Evolutionary conservation across 2,113 vertebrate species (phyloP).

Genomic region (Pseudorectes ferrugineus): DNA sequence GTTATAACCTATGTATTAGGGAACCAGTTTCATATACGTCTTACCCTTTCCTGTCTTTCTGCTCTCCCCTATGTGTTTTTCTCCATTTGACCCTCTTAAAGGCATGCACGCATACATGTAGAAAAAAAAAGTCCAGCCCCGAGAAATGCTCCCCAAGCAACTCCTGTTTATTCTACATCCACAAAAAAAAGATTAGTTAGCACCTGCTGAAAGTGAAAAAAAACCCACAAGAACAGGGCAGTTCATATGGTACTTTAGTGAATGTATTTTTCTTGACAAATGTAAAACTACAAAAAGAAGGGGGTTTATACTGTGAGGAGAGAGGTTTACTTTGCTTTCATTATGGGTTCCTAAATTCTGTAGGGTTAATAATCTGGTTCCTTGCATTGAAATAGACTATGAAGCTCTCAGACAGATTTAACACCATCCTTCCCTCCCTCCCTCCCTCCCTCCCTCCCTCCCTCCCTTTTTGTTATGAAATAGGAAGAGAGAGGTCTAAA

Average conservation of each 20-base stretch:
- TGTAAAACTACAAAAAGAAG: not conserved
- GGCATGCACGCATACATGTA: accelerated
- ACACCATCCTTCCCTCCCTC: too few species aligned
- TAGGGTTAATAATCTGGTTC: not conserved
- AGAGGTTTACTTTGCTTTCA: not conserved
- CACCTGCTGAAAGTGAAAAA: not conserved
- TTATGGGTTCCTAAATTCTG: not conserved
- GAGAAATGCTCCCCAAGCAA: not conserved
- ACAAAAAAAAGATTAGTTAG: not conserved
- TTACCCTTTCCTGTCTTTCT: not conserved
- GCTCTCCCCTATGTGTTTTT: not conserved
- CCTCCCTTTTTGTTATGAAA: not conserved
- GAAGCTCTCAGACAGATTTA: not conserved
- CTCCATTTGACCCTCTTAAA: not conserved
- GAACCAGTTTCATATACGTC: not conserved
- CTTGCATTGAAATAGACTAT: not conserved
- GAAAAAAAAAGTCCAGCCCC: not conserved
- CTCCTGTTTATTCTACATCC: not conserved
- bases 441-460: too few species aligned
- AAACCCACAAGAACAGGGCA: not conserved
- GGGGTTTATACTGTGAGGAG: not conserved
- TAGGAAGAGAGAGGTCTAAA: not conserved
- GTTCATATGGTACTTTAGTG: not conserved
- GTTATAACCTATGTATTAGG: not conserved
- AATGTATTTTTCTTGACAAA: not conserved